Conservation (phyloP, 2,888 invertebrate species). For the Schizaphis graminum region DNA sequence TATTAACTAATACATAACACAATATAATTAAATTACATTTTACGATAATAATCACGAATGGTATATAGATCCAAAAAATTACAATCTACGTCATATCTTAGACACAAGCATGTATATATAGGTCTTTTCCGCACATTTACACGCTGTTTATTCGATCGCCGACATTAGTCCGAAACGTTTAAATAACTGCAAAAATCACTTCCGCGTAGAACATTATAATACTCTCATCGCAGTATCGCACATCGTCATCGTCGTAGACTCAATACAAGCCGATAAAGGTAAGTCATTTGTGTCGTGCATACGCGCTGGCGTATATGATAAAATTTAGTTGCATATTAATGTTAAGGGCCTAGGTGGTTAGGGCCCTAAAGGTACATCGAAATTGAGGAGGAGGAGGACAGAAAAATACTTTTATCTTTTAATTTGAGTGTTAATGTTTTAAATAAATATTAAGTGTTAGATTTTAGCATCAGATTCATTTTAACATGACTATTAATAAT, state of each 20-base stretch:
- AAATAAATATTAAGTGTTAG: not conserved
- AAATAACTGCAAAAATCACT: not conserved
- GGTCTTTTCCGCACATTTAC: not conserved
- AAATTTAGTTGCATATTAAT: not conserved
- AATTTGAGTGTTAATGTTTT: not conserved
- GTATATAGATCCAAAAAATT: not conserved
- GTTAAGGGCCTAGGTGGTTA: too few species aligned
- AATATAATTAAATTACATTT: not conserved
- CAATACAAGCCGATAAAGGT: not conserved
- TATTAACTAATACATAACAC: not conserved
- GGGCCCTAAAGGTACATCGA: not conserved
- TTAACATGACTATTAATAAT: not conserved
- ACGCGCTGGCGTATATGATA: not conserved
- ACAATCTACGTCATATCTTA: not conserved
- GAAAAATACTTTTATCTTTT: not conserved
- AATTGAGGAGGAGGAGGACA: not conserved
- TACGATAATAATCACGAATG: not conserved
- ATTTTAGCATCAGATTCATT: not conserved
- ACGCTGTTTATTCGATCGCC: not conserved
- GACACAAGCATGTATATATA: not conserved
- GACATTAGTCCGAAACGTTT: not conserved
- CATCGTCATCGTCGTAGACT: not conserved
- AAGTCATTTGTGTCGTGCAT: not conserved
- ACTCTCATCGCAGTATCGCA: not conserved
- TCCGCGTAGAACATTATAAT: not conserved